These are phyloP conservation scores for Paguma larvata DNA, from an alignment of 2,797 vertebrate genomes.

Conservation along the genomic window DNA sequence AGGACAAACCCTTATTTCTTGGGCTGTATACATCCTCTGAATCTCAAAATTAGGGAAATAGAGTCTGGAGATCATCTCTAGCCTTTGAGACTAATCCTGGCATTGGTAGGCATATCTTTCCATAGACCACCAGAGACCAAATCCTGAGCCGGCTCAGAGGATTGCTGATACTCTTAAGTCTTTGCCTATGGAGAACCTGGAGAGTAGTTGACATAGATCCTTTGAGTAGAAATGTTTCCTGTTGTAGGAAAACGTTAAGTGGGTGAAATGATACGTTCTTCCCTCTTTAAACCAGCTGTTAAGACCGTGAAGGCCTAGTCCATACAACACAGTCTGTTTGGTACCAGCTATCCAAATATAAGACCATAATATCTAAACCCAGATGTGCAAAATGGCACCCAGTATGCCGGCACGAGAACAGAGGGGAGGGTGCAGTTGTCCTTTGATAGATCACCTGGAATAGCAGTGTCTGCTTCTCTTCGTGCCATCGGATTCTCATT, in stretches of 20 bases:
- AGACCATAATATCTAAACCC: background rate
- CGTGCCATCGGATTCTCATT: background rate
- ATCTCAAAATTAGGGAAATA: slow-evolving; percentile 3
- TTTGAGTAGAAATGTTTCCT: slow-evolving; percentile 33
- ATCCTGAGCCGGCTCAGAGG: slow-evolving; percentile 25
- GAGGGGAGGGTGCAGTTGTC: background rate
- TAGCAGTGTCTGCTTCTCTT: background rate
- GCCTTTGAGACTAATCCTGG: background rate
- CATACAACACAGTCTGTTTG: background rate
- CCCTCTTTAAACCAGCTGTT: slow-evolving; percentile 21
- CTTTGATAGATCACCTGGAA: background rate
- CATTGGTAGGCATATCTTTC: slow-evolving; percentile 26
- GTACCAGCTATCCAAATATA: slow-evolving; percentile 16
- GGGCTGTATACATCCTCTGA: background rate
- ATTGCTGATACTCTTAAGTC: background rate
- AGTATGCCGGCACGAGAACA: background rate
- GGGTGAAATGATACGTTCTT: background rate
- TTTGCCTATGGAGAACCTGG: background rate
- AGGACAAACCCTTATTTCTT: background rate
- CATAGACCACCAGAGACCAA: background rate
- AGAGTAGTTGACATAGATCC: slow-evolving; percentile 4
- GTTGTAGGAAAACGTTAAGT: background rate
- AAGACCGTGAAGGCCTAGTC: background rate
- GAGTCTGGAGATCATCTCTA: slow-evolving; percentile 13
- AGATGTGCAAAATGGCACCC: background rate